Conservation (phyloP, 2,797 vertebrate genomes). For the Trichosurus vulpecula region DNA sequence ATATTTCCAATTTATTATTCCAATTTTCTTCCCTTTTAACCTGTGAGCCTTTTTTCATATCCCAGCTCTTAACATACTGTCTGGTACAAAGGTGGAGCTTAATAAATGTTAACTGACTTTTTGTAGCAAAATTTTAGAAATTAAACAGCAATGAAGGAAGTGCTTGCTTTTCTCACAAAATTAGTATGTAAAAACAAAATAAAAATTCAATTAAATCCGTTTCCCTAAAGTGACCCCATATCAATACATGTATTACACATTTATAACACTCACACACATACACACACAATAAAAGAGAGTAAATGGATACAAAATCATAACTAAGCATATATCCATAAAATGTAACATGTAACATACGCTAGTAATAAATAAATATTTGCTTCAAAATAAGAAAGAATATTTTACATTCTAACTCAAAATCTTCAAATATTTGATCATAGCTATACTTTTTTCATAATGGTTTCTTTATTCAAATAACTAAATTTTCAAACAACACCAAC, state of each 20-base stretch:
- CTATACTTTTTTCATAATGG: background rate
- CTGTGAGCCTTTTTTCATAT: background rate
- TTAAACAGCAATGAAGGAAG: conserved; percentile 18
- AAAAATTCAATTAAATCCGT: background rate
- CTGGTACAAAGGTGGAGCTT: background rate
- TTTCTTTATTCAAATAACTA: background rate
- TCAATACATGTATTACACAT: conserved; percentile 21
- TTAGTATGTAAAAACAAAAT: conserved; percentile 28
- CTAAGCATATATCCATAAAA: background rate
- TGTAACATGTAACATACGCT: background rate
- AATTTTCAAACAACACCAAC: conserved; percentile 14
- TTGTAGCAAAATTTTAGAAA: conserved; percentile 32
- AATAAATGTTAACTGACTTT: background rate
- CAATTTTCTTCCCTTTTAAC: background rate
- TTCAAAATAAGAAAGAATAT: background rate
- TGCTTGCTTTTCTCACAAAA: conserved; percentile 13
- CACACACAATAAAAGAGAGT: background rate
- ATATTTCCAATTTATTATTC: background rate
- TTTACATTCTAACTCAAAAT: conserved; percentile 50
- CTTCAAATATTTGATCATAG: conserved; percentile 12
- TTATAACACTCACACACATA: background rate
- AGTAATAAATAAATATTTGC: conserved; percentile 3
- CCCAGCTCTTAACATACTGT: background rate
- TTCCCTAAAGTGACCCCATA: conserved; percentile 52
- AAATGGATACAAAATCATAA: background rate